A percentile compares a stretch with the other conserved stretches of the same genome.
Conservation (phyloP, 2,113 vertebrate genomes). For the Arothron firmamentum region DNA sequence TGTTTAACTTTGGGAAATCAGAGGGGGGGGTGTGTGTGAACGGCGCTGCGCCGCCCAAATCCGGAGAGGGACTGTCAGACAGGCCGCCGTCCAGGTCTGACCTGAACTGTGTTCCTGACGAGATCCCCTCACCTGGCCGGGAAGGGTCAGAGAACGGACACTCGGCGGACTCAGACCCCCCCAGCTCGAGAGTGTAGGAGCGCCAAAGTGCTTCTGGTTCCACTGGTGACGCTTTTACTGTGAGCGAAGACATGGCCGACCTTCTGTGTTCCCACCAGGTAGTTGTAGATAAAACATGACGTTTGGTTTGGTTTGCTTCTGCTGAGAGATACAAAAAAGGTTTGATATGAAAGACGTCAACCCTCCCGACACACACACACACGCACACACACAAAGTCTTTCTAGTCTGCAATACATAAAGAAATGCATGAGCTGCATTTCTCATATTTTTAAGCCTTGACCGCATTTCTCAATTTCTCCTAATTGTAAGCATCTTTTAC, state of each 20-base stretch:
- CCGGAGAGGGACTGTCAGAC: constrained; percentile 60
- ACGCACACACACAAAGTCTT: constrained; percentile 39
- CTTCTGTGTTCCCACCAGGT: constrained; percentile 29
- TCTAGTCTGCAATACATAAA: constrained; percentile 75
- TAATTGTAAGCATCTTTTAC: constrained; percentile 64
- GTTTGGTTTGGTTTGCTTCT: constrained; percentile 25
- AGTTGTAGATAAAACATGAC: constrained; percentile 23
- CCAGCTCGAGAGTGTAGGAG: constrained; percentile 67
- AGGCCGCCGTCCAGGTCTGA: constrained; percentile 73
- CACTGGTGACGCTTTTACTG: constrained; percentile 43
- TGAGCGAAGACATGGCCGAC: constrained; percentile 38
- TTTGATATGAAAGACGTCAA: constrained; percentile 51
- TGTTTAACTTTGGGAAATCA: constrained; percentile 89
- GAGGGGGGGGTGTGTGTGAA: constrained; percentile 80
- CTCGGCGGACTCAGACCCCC: constrained; percentile 58
- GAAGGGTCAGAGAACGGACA: constrained; percentile 71
- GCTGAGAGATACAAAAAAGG: constrained; percentile 48
- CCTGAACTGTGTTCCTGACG: constrained; percentile 79
- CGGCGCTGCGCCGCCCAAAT: constrained; percentile 68
- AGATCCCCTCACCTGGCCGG: constrained; percentile 70
- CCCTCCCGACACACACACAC: constrained; percentile 37
- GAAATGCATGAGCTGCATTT: constrained; percentile 81
- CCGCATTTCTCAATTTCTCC: constrained; percentile 63
- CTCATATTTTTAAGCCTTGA: constrained; percentile 71
- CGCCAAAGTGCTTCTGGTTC: constrained; percentile 22